These are phyloP conservation scores for Apostichopus leukothele DNA, from an alignment of 53 echinoderm and acorn worm species.

Conservation along the genomic window DNA sequence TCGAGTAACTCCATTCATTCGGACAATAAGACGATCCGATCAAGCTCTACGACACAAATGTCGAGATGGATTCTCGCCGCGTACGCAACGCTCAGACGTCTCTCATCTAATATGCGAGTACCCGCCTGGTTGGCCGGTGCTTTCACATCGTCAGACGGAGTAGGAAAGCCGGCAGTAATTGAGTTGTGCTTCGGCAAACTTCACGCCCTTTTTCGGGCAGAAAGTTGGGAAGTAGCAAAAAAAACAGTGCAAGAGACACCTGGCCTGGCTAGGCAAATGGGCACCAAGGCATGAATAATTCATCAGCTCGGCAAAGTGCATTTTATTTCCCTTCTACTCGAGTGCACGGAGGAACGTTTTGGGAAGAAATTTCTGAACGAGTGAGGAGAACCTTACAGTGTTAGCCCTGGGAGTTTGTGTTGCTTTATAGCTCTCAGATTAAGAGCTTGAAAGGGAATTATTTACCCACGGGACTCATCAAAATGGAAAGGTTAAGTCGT, in stretches of 20 bases:
- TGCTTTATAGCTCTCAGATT: slow-evolving; percentile 33
- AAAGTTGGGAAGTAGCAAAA: neutral
- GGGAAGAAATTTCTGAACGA: slow-evolving; percentile 8
- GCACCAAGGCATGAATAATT: slow-evolving; percentile 19
- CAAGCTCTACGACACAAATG: slow-evolving; percentile 11
- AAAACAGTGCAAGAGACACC: slow-evolving; percentile 40
- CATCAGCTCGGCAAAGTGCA: slow-evolving; percentile 29
- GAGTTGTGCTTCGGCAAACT: slow-evolving; percentile 37
- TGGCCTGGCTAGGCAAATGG: slow-evolving; percentile 41
- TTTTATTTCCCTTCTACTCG: slow-evolving; percentile 9
- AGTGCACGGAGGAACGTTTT: slow-evolving; percentile 16
- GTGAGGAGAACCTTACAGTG: neutral
- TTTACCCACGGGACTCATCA: slow-evolving; percentile 26
- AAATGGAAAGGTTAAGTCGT: slow-evolving; percentile 34
- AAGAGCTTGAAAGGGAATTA: slow-evolving; percentile 30
- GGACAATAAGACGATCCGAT: slow-evolving; percentile 4
- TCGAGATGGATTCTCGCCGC: slow-evolving; percentile 5
- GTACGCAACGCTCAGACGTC: neutral
- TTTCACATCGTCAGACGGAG: slow-evolving; percentile 15
- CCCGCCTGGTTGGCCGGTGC: neutral
- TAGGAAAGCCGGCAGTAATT: slow-evolving; percentile 2
- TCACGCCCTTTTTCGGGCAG: slow-evolving; percentile 19
- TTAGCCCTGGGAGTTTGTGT: slow-evolving; percentile 15
- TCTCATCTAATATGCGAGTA: slow-evolving; percentile 34
- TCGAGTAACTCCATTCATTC: slow-evolving; percentile 13